Conservation (phyloP, 2,888 invertebrate genomes). For the Drosophila affinis region DNA sequence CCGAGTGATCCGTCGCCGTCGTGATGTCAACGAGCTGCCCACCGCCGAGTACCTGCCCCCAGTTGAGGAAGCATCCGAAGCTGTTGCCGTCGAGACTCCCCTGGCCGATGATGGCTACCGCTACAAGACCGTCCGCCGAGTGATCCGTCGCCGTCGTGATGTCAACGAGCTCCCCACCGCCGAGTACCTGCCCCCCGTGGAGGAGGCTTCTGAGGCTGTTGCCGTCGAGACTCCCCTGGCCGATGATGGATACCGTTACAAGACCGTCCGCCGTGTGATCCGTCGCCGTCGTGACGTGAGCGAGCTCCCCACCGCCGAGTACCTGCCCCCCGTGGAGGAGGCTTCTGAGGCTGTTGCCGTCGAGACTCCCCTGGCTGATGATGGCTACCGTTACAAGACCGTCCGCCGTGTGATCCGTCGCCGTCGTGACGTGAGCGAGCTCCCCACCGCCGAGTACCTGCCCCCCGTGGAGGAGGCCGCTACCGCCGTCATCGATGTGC, state of each 20-base stretch:
- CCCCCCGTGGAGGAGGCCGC: conserved; percentile 59
- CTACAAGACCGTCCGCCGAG: conserved; percentile 68
- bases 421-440: conserved; percentile 51
- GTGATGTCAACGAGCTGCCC: no score
- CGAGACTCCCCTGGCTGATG: conserved; percentile 56
- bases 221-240: conserved; percentile 31
- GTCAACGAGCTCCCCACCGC: conserved; percentile 64
- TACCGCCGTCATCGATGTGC: conserved; percentile 58
- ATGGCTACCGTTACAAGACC: conserved; percentile 71
- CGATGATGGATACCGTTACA: conserved; percentile 58
- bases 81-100: no score
- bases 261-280: conserved; percentile 50
- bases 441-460: conserved; percentile 50
- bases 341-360: conserved; percentile 25
- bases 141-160: conserved; percentile 66
- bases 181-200: conserved; percentile 73
- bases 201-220: conserved; percentile 33
- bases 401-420: conserved; percentile 61
- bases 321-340: conserved; percentile 53
- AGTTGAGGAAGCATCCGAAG: no score
- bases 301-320: conserved; percentile 56
- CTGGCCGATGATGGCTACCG: conserved; percentile 72
- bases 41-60: no score
- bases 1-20: no score
- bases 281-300: conserved; percentile 60